Base-by-base conservation (phyloP, 2,113 vertebrate species). In the Chaetodon auriga region DNA sequence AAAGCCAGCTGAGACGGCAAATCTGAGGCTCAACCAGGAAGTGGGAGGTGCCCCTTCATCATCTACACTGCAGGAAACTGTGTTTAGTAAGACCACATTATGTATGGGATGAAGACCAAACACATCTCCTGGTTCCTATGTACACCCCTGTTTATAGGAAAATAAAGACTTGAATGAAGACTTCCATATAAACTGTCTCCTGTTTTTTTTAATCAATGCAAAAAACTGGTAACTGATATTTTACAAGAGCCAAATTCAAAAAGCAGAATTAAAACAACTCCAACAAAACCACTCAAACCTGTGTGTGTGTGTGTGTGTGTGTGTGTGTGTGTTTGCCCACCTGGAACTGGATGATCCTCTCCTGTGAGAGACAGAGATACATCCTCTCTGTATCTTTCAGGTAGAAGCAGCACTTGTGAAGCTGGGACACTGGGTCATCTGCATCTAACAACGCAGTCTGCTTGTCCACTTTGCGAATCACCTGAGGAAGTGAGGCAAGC, bases 261-360 rank as follows among this genome's bases (percentile, higher is more conserved):
- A 53, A 38, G 41, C 48, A 48, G 16, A 63, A 68, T 41, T 45
- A 68, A 48, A 10, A 23, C n/a, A 8, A 30, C 30, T 30, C 30
- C 30, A 30, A 30, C 30, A 30, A 30, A 30, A 30, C 30, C 30
- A 64, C n/a, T 63, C 11, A 45, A 57, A 58, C 13, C 18, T 23
- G 0, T 30, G 4, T 51, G 4, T 46, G 58, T 21, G 25, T 60
- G 55, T 46, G 54, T 73, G 55, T 66, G 46, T 38, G 48, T 38
- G 30, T 8, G 2, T 55, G 30, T 53, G 46, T 23, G 60, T 3
- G 30, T 49, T 0, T 68, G 16, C 38, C 0, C 89, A 99, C 98
- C 97, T 99, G 98, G 95, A 98, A 99, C 48, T 99, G 98, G 89
- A 99, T 99, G 92, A 99, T 99, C 95, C 97, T 97, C 89, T 99